Evolutionary conservation across 2,113 vertebrate species (phyloP), one percentile per base, ranked within the genome.

Genomic region (Azemiops feae): DNA sequence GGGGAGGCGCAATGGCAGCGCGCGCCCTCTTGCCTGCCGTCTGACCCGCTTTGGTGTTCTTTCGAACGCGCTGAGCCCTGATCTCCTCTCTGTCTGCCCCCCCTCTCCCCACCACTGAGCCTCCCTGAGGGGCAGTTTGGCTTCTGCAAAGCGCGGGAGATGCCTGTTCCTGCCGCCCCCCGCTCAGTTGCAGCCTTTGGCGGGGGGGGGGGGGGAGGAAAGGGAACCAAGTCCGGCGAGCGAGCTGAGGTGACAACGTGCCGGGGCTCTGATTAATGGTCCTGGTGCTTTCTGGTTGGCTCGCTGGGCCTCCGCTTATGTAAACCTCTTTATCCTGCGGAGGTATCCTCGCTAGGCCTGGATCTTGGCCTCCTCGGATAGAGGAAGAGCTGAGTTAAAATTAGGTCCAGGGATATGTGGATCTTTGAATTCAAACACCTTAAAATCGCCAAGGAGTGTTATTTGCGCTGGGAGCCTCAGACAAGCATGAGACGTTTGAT

Each of bases 101-200:
- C 1, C 23, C 2, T 14, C 0, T 7, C 6, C 34, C 12, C 11
- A 11, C 12, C 1, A 3, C 85, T 45, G 23, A 50, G 1, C 85
- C 47, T 64, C 45, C 47, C 85, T 30, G 25, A 25, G 47, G 25
- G 25, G 25, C 43, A 50, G 5, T 14, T 50, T 10, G 25, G 23
- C 25, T 12, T 1, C 9, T 27, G 85, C 4, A 81, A 81, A 39
- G 69, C 34, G 69, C 34, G 69, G 69, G 69, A 81, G 18, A 39
- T 39, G 6, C 34, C 16, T 3, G 14, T 20, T 81, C 6, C 7
- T 81, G 69, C 34, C 6, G 16, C 16, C 6, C 16, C 16, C 69
- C 69, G 1, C n/a, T 34, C 16, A 9, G 43, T 12, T 86, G 20
- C 8, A 11, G 6, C 39, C 18, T 43, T 47, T 27, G 8, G 23